Base-by-base conservation (phyloP, 2,797 vertebrate species). In the Anguilla pacifica region DNA sequence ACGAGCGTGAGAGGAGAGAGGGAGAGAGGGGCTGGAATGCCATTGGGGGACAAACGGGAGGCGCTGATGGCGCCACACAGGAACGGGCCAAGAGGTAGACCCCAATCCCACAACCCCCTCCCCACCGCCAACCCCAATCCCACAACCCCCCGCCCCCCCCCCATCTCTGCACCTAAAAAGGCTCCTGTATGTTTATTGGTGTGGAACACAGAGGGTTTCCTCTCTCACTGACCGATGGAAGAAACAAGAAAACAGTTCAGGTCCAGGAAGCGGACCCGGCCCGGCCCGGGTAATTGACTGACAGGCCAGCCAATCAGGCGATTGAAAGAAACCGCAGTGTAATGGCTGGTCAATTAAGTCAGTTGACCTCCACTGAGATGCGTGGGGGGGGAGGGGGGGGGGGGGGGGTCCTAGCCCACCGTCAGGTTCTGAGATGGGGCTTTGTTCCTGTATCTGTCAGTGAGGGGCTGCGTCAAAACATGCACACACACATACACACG, bases 151-250 rank as follows among this genome's bases (percentile, higher is more conserved):
- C 55, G 19, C 17, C 17, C 82, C 31, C 39, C 5, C 22, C 43
- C 43, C 6, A n/a, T 39, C 46, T 17, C 43, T 19, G 13, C 17
- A 19, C 19, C 70, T 57, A 59, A 53, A 39, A 49, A 57, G 53
- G 70, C 70, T 10, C 59, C 49, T n/a, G 17, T 43, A 64, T 82
- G 86, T 82, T 87, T 87, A 83, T 53, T 83, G 79, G 67, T 83
- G 59, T 43, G 51, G 86, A 28, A 25, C 31, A 82, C 77, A 82
- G 77, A 57, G 35, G 22, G 19, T 5, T 87, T 87, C 43, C 82
- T 49, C 87, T 84, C 49, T 57, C 87, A 39, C 64, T 55, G 64
- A 84, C 49, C 57, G 87, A 77, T 77, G 67, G 84, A 55, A 31
- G 49, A 83, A 79, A 85, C 77, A 86, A 35, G 77, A 53, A 74